Conservation (phyloP, 1,140 invertebrate genomes). For the Ips typographus region DNA sequence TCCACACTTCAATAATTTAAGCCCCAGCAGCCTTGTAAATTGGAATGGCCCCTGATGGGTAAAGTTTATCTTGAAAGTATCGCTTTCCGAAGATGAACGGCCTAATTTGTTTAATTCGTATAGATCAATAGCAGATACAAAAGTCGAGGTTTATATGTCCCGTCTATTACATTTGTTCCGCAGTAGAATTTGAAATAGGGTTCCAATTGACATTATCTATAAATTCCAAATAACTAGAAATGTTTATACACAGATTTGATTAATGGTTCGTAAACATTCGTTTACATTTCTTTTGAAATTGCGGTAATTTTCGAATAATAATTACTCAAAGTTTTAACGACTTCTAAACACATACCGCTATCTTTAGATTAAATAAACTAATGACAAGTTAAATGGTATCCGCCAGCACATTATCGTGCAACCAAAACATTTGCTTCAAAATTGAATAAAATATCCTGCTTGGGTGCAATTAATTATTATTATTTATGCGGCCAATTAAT, state of each 20-base stretch:
- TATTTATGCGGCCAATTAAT: background rate
- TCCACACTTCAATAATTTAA: conserved; percentile 32
- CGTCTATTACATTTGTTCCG: background rate
- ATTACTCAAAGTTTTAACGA: conserved; percentile 11
- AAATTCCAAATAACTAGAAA: background rate
- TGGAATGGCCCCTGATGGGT: conserved; percentile 16
- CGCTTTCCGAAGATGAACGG: conserved; percentile 12
- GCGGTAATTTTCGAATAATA: background rate
- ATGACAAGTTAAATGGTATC: conserved; percentile 17
- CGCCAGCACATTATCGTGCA: conserved; percentile 26
- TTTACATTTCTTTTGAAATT: background rate
- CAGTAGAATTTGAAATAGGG: background rate
- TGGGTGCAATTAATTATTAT: background rate
- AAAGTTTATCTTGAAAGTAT: conserved; percentile 23
- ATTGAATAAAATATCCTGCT: background rate
- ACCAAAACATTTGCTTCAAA: conserved; percentile 9
- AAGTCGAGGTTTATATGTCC: background rate
- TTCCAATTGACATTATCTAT: background rate
- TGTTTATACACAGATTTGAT: background rate
- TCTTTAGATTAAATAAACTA: conserved; percentile 15
- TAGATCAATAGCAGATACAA: background rate
- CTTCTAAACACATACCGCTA: conserved; percentile 20
- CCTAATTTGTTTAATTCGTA: conserved; percentile 14
- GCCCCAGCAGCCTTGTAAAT: conserved; percentile 14
- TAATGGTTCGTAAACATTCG: background rate